Conservation (phyloP, 2,113 vertebrate species). For the Platysteira castanea region DNA sequence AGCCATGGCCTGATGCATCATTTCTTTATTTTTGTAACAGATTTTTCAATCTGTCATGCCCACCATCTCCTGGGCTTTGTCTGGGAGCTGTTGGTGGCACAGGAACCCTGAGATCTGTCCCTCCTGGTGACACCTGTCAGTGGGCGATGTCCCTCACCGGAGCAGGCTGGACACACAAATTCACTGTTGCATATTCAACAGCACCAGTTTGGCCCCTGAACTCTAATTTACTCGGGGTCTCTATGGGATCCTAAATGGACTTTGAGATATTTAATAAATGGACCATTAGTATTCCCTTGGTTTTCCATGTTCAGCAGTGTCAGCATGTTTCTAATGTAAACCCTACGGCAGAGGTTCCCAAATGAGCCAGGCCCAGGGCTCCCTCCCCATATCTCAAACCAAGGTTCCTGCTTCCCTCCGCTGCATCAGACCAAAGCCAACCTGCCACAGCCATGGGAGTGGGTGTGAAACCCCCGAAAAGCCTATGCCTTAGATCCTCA, state of each 20-base stretch:
- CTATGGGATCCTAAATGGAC: background rate
- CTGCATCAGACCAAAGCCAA: background rate
- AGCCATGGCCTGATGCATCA: background rate
- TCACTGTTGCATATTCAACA: background rate
- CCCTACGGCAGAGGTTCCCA: background rate
- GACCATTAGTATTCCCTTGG: background rate
- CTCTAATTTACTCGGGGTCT: background rate
- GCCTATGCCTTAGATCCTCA: background rate
- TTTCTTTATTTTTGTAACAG: background rate
- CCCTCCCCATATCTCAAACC: background rate
- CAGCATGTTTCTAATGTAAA: background rate
- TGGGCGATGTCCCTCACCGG: rapidly evolving
- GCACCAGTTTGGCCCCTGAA: background rate
- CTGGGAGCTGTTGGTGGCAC: rapidly evolving
- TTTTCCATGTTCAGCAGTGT: background rate
- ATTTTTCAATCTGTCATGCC: background rate
- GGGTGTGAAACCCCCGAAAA: background rate
- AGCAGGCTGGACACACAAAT: background rate
- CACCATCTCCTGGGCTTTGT: background rate
- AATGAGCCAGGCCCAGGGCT: background rate
- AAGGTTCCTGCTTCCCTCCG: background rate
- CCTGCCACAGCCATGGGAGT: background rate
- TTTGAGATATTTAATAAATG: background rate
- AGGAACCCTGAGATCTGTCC: background rate
- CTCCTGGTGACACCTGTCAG: rapidly evolving